Evolutionary conservation across 2,113 vertebrate genomes (phyloP), one percentile per base, ranked within the genome.

Genomic region (Aviceda subcristata): DNA sequence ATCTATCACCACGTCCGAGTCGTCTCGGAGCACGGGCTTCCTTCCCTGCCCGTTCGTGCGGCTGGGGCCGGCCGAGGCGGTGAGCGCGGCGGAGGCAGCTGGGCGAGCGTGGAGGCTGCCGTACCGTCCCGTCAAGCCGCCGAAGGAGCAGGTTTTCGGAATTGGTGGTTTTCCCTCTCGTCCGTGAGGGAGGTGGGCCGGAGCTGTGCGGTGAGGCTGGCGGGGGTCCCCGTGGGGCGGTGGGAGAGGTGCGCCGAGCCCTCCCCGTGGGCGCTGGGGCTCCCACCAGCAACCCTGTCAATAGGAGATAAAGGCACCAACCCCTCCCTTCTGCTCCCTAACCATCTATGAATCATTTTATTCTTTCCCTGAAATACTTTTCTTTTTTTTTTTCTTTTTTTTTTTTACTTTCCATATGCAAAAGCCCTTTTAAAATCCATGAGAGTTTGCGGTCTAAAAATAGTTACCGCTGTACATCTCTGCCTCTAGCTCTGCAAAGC

Each of bases 371-470:
- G 94, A 97, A 97, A 91, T 87, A 94, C 86, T 97, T 94, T 43
- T 69, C 92, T 46, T 96, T 90, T 79, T 39, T 60, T 72, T 41
- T 78, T 85, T 62, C 55, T 96, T 90, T 78, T 38, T 60, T 72
- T 79, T 88, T 92, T 81, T 94, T 26, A 71, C 66, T 90, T 97
- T 90, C 91, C 94, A 82, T 97, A 96, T 97, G 97, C 91, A 97
- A 97, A 95, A 89, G 53, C 77, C 84, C 91, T 94, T 96, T 94
- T 87, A 95, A 96, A 94, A 96, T 95, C 94, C 73, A 62, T 94
- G 92, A 96, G 95, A 95, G 77, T 96, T 92, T 82, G 86, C 2
- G 0, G 39, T 94, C 95, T 97, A 97, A 97, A 97, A 97, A 97
- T 97, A 95, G 86, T 88, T 82, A 38, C 62, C 0, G 1, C 97